A percentile compares a stretch with the other conserved stretches of the same genome.
Conservation (phyloP, 2,888 invertebrate species). For the Chrysopilus asiliformis region DNA sequence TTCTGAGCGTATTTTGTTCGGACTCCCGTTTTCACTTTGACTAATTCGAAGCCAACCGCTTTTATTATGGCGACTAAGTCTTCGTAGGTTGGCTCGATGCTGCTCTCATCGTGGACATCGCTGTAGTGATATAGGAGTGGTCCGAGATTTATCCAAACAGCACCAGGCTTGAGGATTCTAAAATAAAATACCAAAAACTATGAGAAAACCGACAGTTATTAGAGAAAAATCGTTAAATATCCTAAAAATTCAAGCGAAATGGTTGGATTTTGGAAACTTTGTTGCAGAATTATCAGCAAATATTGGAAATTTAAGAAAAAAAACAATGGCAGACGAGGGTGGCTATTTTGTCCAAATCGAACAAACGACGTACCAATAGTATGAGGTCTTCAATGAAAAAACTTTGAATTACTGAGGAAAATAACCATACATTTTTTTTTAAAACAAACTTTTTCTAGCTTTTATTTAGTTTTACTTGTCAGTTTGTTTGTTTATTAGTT, state of each 20-base stretch:
- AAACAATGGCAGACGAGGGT: neutral
- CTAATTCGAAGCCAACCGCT: slow-evolving; percentile 68
- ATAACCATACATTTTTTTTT: too few relatives aligned
- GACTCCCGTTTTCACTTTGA: slow-evolving; percentile 56
- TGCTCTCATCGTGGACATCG: slow-evolving; percentile 72
- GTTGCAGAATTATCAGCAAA: too few relatives aligned
- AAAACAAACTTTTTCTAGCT: too few relatives aligned
- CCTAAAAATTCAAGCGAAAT: neutral
- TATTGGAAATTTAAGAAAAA: too few relatives aligned
- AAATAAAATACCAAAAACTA: slow-evolving; percentile 6
- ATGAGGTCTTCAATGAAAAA: too few relatives aligned
- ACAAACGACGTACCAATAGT: too few relatives aligned
- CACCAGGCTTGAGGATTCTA: slow-evolving; percentile 74
- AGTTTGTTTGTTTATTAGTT: too few relatives aligned
- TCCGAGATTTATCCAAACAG: slow-evolving; percentile 79
- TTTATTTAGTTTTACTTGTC: too few relatives aligned
- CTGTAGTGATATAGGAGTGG: slow-evolving; percentile 87
- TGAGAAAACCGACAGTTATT: neutral
- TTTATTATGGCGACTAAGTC: slow-evolving; percentile 63
- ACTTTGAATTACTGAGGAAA: too few relatives aligned
- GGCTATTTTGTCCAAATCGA: too few relatives aligned
- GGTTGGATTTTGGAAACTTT: too few relatives aligned
- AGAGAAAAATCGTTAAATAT: too few relatives aligned
- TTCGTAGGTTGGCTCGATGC: slow-evolving; percentile 88
- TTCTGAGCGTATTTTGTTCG: slow-evolving; percentile 88